Percentiles rank a stretch among this genome's conserved stretches.
These are phyloP conservation scores for Synanceia verrucosa DNA, from an alignment of 2,797 vertebrate species.

Conservation along the genomic window DNA sequence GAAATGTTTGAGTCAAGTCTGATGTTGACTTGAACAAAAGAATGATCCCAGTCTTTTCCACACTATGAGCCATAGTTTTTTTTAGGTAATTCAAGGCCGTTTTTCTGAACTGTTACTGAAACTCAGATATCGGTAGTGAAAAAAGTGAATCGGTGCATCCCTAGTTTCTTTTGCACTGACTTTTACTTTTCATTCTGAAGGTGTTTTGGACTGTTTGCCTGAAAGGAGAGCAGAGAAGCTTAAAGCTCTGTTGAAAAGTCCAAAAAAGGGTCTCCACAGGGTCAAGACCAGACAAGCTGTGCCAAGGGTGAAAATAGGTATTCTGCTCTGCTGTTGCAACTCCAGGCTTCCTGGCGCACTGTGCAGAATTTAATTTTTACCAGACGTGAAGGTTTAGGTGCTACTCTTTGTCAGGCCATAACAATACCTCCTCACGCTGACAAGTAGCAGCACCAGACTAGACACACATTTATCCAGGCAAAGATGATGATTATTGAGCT, in stretches of 20 bases:
- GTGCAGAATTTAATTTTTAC: conserved; percentile 15
- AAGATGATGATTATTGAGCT: not conserved
- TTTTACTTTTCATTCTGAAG: not conserved
- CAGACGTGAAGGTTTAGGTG: conserved; percentile 11
- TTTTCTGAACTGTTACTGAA: too few species aligned
- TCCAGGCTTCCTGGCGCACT: not conserved
- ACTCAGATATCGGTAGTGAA: too few species aligned
- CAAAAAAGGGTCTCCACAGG: conserved; percentile 16
- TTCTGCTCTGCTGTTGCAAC: conserved; percentile 2
- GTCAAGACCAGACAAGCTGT: conserved; percentile 1
- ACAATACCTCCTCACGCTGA: conserved; percentile 18
- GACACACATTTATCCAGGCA: not conserved
- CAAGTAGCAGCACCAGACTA: not conserved
- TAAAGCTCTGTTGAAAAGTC: conserved; percentile 14
- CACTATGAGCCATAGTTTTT: too few species aligned
- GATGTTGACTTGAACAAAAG: too few species aligned
- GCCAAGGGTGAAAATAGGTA: conserved; percentile 6
- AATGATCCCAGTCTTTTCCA: too few species aligned
- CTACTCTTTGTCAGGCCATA: conserved; percentile 19
- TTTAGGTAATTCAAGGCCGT: too few species aligned
- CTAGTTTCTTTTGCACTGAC: not conserved
- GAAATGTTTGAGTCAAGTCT: too few species aligned
- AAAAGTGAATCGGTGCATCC: too few species aligned
- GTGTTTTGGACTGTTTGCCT: not conserved
- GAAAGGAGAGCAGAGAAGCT: conserved; percentile 7